These are phyloP conservation scores for Bombus superbus DNA, from an alignment of 1,140 invertebrate species.

Conservation along the genomic window DNA sequence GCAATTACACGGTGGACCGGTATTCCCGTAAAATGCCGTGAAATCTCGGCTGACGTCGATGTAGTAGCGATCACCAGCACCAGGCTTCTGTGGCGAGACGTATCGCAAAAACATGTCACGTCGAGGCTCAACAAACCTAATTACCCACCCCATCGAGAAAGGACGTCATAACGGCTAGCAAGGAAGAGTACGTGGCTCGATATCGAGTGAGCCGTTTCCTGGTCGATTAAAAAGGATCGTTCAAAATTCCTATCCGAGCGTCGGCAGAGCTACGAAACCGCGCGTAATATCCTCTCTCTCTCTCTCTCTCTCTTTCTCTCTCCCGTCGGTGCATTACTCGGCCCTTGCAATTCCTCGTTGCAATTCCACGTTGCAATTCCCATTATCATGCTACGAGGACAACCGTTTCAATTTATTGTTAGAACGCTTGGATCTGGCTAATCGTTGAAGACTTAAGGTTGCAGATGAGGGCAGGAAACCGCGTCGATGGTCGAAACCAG, in stretches of 20 bases:
- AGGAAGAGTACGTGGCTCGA: conserved; percentile 23
- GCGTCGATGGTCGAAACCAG: not conserved
- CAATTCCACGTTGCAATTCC: not conserved
- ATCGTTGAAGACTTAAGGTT: not conserved
- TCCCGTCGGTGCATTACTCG: not conserved
- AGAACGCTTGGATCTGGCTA: not conserved
- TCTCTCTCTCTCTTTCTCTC: too few species aligned
- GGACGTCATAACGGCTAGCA: conserved; percentile 17
- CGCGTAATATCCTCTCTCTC: conserved; percentile 18
- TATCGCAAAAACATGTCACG: conserved; percentile 32
- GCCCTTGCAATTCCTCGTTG: not conserved
- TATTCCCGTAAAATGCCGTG: not conserved
- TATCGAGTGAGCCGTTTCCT: not conserved
- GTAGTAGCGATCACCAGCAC: not conserved
- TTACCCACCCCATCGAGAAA: not conserved
- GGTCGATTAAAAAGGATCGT: not conserved
- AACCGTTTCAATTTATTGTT: not conserved
- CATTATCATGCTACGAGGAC: not conserved
- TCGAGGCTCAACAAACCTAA: conserved; percentile 26
- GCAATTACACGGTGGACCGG: not conserved
- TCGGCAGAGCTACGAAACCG: not conserved
- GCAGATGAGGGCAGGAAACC: not conserved
- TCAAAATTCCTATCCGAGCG: not conserved
- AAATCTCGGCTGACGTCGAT: conserved; percentile 8
- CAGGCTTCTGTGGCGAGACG: not conserved